These are phyloP conservation scores for Drosophila arizonae DNA, from an alignment of 1,140 invertebrate genomes.

Conservation along the genomic window DNA sequence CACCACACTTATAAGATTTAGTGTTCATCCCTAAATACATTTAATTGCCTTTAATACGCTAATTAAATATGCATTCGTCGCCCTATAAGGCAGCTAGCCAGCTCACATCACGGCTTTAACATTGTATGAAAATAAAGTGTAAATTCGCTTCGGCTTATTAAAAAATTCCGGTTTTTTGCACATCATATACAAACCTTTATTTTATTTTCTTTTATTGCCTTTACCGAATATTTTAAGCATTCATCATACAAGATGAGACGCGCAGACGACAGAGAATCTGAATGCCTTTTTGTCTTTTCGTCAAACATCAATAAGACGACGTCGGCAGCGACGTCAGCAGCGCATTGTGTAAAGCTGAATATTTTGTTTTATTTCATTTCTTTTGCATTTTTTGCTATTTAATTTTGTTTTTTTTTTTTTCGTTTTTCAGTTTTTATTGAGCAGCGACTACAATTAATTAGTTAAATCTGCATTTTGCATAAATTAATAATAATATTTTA, in stretches of 20 bases:
- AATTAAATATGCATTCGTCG: not conserved
- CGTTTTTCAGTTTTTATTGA: constrained; percentile 62
- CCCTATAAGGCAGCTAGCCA: not conserved
- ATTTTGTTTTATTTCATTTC: constrained; percentile 35
- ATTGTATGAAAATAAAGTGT: constrained; percentile 4
- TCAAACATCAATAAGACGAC: constrained; percentile 71
- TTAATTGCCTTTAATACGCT: constrained; percentile 10
- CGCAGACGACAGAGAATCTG: constrained; percentile 12
- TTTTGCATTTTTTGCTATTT: no score
- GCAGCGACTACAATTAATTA: constrained; percentile 79
- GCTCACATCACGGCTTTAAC: not conserved
- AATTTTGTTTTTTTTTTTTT: constrained; percentile 28
- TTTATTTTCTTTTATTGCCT: constrained; percentile 1
- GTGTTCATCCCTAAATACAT: constrained; percentile 1
- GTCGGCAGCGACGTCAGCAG: constrained; percentile 3
- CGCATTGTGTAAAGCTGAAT: constrained; percentile 66
- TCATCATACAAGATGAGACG: constrained; percentile 60
- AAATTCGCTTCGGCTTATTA: constrained; percentile 16
- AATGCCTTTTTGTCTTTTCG: constrained; percentile 68
- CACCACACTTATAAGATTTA: no score
- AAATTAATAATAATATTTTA: constrained; percentile 75
- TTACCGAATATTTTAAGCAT: constrained; percentile 69
- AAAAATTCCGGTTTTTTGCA: constrained; percentile 15
- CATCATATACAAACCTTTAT: not conserved
- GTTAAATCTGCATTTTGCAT: constrained; percentile 79